Percentiles rank a stretch among this genome's conserved stretches.
phyloP scores from a whole-genome alignment of 2,888 invertebrate species.

The Ophion ventricosus region DNA sequence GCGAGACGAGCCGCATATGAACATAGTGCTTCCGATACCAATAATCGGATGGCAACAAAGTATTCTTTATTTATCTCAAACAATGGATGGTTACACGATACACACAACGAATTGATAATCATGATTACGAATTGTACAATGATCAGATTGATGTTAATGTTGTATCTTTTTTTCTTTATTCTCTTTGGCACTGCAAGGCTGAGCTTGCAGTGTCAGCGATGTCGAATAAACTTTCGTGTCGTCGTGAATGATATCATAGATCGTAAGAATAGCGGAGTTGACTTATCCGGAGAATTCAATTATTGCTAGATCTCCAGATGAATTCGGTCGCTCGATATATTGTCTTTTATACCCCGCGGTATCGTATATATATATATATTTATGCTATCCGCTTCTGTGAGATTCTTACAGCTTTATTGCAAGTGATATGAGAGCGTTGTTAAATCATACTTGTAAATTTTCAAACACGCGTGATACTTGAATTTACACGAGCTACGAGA shows the following conservation, averaged over 20 bases:
- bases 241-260: slow-evolving; percentile 37
- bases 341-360: slow-evolving; percentile 36
- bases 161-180: neutral
- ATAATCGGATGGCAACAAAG: slow-evolving; percentile 40
- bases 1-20: neutral
- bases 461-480: neutral
- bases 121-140: slow-evolving; percentile 65
- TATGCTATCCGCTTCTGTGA: neutral
- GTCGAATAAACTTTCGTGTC: slow-evolving; percentile 33
- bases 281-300: slow-evolving; percentile 18
- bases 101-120: slow-evolving; percentile 67
- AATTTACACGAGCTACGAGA: neutral
- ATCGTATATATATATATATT: slow-evolving; percentile 15
- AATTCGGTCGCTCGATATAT: slow-evolving; percentile 48
- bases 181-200: slow-evolving; percentile 6
- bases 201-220: neutral
- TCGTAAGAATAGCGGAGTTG: slow-evolving; percentile 22
- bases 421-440: slow-evolving; percentile 29
- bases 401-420: slow-evolving; percentile 1
- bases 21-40: slow-evolving; percentile 5
- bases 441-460: neutral
- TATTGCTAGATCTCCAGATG: slow-evolving; percentile 14
- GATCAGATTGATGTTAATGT: slow-evolving; percentile 44
- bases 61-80: slow-evolving; percentile 60
- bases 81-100: slow-evolving; percentile 59